Base-by-base conservation (phyloP, 2,888 invertebrate species). In the Crocallis elinguaria region DNA sequence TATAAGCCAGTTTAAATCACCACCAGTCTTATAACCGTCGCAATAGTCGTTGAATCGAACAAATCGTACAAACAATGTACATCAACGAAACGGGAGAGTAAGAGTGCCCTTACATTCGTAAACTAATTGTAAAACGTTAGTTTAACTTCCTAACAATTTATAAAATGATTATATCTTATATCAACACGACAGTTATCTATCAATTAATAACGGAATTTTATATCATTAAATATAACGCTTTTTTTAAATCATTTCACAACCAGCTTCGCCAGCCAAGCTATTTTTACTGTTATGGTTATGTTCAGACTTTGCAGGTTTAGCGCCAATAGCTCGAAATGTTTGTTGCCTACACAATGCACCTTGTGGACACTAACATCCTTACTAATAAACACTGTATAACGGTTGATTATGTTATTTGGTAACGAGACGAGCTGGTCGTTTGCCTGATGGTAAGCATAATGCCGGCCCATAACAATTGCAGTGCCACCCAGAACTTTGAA, bases 81-180 rank as follows among this genome's bases (percentile, higher is more conserved):
- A 25, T n/a, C 25, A 8, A 25, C 9, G 1, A 25, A n/a, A 25
- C n/a, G n/a, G n/a, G n/a, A n/a, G n/a, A n/a, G n/a, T n/a, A n/a
- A n/a, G n/a, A n/a, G n/a, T n/a, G n/a, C n/a, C n/a, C n/a, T n/a
- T n/a, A 19, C 19, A 12, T 29, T 29, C 12, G 12, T 4, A 17
- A 41, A 29, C 29, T 41, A 41, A 41, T 27, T 29, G 17, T 29
- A 29, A 29, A 41, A 12, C 17, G 17, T 41, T 17, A 41, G 41
- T 39, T 27, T 27, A 13, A 5, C 1, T 3, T 25, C 7, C 9
- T 14, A 38, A 13, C 9, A 38, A 9, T 25, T 25, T 6, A 9
- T 14, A 5, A 38, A 19, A 2, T 6, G 7, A 5, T 33, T 16
- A 12, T 30, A 27, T 12, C 12, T 5, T 8, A 30, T 0, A 12